These are phyloP conservation scores for Pangasianodon gigas DNA, from an alignment of 2,113 vertebrate genomes.

Conservation along the genomic window DNA sequence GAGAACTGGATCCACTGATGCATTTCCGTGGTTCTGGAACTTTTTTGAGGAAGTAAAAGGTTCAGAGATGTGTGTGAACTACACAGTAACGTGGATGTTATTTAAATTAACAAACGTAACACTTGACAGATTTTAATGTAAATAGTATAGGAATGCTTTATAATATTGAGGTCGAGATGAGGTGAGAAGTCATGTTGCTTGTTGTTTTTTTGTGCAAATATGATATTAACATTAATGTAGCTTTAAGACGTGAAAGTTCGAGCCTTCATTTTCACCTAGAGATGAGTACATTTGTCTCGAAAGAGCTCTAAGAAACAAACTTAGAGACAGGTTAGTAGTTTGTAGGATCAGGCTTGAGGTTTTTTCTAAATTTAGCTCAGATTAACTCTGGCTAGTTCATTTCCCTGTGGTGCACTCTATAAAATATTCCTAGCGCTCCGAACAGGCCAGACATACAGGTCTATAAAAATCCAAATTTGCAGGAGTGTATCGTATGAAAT, in stretches of 20 bases:
- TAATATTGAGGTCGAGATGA: background rate
- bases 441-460: background rate
- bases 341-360: background rate
- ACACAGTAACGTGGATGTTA: background rate
- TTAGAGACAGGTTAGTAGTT: background rate
- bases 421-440: background rate
- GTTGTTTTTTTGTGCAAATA: background rate
- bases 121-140: too few relatives aligned
- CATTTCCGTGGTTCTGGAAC: background rate
- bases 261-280: background rate
- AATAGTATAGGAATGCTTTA: background rate
- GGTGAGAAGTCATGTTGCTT: background rate
- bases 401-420: background rate
- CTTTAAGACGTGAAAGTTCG: background rate
- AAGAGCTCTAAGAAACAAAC: background rate
- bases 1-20: too few relatives aligned
- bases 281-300: background rate
- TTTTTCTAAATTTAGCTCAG: background rate
- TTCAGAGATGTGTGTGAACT: background rate
- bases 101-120: background rate
- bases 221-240: background rate
- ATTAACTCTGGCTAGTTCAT: background rate
- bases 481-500: background rate
- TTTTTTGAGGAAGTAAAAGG: background rate
- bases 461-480: constrained; percentile 1